Percentiles rank a stretch among this genome's conserved stretches.
These are phyloP conservation scores for Asobara japonica DNA, from an alignment of 1,140 invertebrate species.

Conservation along the genomic window DNA sequence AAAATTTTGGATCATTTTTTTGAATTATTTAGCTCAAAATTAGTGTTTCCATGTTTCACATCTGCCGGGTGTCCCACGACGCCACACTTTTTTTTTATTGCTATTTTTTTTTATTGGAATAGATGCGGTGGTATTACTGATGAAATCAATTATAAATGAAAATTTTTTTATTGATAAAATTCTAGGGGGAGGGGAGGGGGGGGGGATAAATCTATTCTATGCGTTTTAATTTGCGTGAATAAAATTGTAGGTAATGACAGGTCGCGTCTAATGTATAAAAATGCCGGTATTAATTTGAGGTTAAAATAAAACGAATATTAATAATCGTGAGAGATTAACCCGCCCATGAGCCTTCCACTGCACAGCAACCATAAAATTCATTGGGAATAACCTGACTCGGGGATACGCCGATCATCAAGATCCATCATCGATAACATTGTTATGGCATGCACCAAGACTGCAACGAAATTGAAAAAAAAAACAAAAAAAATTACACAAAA, in stretches of 20 bases:
- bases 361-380: slow-evolving; percentile 14
- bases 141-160: too few relatives aligned
- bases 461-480: background rate
- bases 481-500: slow-evolving; percentile 10
- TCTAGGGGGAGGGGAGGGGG: too few relatives aligned
- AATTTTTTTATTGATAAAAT: background rate
- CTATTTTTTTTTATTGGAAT: too few relatives aligned
- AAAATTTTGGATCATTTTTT: too few relatives aligned
- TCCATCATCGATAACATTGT: slow-evolving; percentile 22
- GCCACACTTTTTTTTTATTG: too few relatives aligned
- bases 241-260: slow-evolving; percentile 4
- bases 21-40: too few relatives aligned
- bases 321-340: slow-evolving; percentile 11
- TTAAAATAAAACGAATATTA: slow-evolving; percentile 8
- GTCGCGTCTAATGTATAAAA: slow-evolving; percentile 18
- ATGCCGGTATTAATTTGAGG: slow-evolving; percentile 6
- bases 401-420: slow-evolving; percentile 18
- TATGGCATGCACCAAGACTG: background rate
- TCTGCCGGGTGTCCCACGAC: too few relatives aligned
- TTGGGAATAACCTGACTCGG: slow-evolving; percentile 10
- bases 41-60: too few relatives aligned
- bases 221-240: slow-evolving; percentile 11
- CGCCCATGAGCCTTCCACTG: slow-evolving; percentile 7
- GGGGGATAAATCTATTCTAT: slow-evolving; percentile 3
- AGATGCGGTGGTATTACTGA: too few relatives aligned